phyloP scores from a whole-genome alignment of 2,888 invertebrate genomes.

The Zaprionus bogoriensis region DNA sequence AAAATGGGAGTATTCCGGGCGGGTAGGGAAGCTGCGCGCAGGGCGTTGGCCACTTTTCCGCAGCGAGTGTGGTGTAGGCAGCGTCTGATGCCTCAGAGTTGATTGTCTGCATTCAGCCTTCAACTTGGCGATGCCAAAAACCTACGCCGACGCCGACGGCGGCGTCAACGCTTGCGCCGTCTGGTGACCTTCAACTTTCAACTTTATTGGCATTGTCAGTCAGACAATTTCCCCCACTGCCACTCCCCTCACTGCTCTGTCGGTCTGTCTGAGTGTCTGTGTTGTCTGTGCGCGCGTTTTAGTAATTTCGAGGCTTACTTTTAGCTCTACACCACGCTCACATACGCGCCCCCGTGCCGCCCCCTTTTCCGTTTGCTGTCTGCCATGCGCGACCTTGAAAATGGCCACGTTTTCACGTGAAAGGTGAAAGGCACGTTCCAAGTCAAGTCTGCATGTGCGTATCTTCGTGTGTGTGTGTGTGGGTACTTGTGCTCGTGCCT shows the following conservation, averaged over 20 bases:
- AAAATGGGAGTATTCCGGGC: slow-evolving; percentile 5
- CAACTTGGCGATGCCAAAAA: slow-evolving; percentile 64
- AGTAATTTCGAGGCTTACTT: slow-evolving; percentile 65
- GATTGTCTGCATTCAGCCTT: slow-evolving; percentile 47
- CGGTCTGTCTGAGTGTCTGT: slow-evolving; percentile 23
- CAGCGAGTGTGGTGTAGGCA: slow-evolving; percentile 19
- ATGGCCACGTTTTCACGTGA: slow-evolving; percentile 65
- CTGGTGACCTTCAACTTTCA: slow-evolving; percentile 82
- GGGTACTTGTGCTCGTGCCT: slow-evolving; percentile 29
- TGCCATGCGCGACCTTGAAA: slow-evolving; percentile 73
- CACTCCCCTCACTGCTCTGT: background rate
- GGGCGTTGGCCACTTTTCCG: slow-evolving; percentile 29
- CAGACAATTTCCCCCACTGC: slow-evolving; percentile 26
- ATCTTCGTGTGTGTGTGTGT: slow-evolving; percentile 5
- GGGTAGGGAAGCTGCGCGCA: slow-evolving; percentile 44
- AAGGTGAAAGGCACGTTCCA: slow-evolving; percentile 70
- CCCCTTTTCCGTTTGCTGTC: slow-evolving; percentile 44
- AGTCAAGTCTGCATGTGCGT: slow-evolving; percentile 1
- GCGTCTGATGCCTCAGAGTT: slow-evolving; percentile 52
- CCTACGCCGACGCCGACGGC: slow-evolving; percentile 28
- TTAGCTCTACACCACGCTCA: slow-evolving; percentile 4
- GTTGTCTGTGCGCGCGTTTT: slow-evolving; percentile 67
- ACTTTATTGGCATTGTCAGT: slow-evolving; percentile 74
- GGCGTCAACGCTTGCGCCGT: slow-evolving; percentile 49
- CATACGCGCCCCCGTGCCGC: background rate